Conservation (phyloP, 2,797 vertebrate genomes). For the Philypnodon macrostomus region DNA sequence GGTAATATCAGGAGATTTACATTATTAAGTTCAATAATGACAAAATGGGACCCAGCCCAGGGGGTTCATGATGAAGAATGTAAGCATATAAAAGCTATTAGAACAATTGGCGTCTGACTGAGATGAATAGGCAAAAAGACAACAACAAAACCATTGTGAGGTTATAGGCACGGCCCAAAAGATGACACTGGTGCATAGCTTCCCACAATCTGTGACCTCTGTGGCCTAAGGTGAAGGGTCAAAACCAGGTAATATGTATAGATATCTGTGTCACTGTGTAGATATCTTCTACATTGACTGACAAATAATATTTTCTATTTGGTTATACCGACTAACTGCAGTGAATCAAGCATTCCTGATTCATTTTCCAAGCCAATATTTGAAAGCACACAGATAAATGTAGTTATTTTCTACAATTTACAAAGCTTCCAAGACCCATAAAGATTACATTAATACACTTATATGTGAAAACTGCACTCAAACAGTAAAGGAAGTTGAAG, state of each 20-base stretch:
- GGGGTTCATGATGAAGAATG: constrained; percentile 15
- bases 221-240: constrained; percentile 4
- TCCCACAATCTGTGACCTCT: background rate
- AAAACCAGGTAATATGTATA: background rate
- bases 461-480: too few species aligned
- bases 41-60: constrained; percentile 9
- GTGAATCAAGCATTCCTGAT: too few species aligned
- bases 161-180: background rate
- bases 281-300: too few species aligned
- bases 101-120: constrained; percentile 8
- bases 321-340: too few species aligned
- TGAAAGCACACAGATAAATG: too few species aligned
- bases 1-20: constrained; percentile 35
- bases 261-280: too few species aligned
- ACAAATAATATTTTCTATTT: too few species aligned
- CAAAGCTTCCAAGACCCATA: too few species aligned
- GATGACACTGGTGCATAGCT: constrained; percentile 9
- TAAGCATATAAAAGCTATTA: constrained; percentile 18
- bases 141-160: constrained; percentile 23
- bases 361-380: too few species aligned
- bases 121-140: constrained; percentile 18
- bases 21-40: constrained; percentile 27
- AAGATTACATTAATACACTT: too few species aligned
- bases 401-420: too few species aligned
- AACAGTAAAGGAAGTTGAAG: too few species aligned